Percentiles rank a stretch among this genome's conserved stretches.
Conservation (phyloP, 2,797 vertebrate species). For the Echeneis naucrates region DNA sequence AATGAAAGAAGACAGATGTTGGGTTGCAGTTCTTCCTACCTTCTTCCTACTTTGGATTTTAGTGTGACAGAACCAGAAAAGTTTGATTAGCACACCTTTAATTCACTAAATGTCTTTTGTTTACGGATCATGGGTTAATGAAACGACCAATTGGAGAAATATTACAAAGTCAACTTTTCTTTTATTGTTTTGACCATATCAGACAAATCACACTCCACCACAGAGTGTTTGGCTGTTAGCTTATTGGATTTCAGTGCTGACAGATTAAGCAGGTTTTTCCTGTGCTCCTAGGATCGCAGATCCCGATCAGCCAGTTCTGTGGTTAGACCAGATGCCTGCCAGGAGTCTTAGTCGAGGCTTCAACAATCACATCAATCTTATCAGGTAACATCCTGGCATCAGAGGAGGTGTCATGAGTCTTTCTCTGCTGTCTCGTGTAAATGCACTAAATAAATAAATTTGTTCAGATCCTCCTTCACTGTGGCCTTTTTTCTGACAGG, state of each 20-base stretch:
- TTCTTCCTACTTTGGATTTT: conserved; percentile 5
- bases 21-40: not conserved
- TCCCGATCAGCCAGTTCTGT: conserved; percentile 97
- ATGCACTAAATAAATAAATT: not conserved
- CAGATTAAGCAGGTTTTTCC: conserved; percentile 28
- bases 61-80: not conserved
- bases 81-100: not conserved
- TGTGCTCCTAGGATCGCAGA: conserved; percentile 89
- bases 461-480: not conserved
- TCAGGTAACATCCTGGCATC: conserved; percentile 85
- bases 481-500: not conserved
- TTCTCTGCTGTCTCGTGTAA: not conserved
- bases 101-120: not conserved
- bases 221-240: not conserved
- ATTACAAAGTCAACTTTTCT: not conserved
- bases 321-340: conserved; percentile 98
- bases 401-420: not conserved
- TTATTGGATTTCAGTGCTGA: conserved; percentile 8
- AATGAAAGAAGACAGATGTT: conserved; percentile 8
- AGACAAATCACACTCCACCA: not conserved
- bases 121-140: not conserved
- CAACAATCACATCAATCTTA: conserved; percentile 98
- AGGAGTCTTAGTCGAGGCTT: conserved; percentile 95
- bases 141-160: not conserved
- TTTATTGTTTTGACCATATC: not conserved